Conservation (phyloP, 2,797 vertebrate species). For the Phataginus tricuspis region DNA sequence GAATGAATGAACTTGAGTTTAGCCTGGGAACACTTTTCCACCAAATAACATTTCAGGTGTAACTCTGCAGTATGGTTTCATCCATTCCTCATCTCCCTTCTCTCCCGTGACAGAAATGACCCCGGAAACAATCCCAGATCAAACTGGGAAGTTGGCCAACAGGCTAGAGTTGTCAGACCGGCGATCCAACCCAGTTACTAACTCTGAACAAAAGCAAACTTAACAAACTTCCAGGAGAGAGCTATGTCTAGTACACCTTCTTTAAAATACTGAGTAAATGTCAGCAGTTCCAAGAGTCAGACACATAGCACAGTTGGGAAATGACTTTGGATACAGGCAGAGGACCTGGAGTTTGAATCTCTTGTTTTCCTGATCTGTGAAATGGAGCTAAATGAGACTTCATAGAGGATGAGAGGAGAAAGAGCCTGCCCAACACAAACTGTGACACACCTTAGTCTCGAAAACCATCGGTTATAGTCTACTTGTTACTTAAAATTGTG, state of each 20-base stretch:
- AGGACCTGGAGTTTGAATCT: constrained; percentile 7
- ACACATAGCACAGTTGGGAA: background rate
- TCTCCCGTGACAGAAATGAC: background rate
- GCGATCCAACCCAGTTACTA: constrained; percentile 27
- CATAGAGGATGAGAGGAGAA: background rate
- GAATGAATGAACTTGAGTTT: constrained; percentile 55
- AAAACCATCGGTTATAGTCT: background rate
- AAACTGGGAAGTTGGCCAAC: constrained; percentile 50
- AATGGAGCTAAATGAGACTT: background rate
- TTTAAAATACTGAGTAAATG: constrained; percentile 32
- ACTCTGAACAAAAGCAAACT: constrained; percentile 36
- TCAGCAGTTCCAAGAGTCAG: background rate
- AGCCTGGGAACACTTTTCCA: constrained; percentile 55
- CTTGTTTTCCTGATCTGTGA: constrained; percentile 36
- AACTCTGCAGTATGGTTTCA: background rate
- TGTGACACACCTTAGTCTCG: background rate
- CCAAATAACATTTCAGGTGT: constrained; percentile 54
- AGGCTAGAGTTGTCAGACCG: background rate
- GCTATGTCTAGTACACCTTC: constrained; percentile 36
- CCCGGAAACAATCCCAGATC: constrained; percentile 4
- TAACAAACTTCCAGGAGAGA: background rate
- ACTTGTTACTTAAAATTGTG: background rate
- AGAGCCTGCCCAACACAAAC: background rate
- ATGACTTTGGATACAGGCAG: background rate
- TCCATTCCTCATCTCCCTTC: constrained; percentile 5